Percentiles rank a stretch among this genome's conserved stretches.
Conservation (phyloP, 2,113 vertebrate genomes). For the Acinonyx jubatus region DNA sequence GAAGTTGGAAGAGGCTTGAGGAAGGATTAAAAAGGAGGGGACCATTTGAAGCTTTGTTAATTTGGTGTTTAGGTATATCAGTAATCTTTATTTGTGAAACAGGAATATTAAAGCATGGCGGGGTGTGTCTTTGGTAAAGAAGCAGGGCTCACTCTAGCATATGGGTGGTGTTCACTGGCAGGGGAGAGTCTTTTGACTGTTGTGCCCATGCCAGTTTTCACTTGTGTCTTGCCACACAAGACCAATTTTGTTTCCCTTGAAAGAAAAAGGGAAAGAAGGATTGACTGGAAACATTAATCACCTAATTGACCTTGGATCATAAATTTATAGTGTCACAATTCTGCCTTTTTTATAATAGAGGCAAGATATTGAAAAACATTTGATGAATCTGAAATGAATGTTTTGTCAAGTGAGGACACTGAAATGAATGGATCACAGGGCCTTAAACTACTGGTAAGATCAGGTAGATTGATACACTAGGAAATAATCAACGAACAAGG, state of each 20-base stretch:
- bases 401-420: background rate
- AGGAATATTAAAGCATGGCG: background rate
- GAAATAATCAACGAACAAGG: background rate
- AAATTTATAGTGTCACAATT: background rate
- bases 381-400: background rate
- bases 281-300: background rate
- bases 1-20: background rate
- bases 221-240: background rate
- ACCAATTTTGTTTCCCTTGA: background rate
- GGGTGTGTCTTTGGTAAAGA: background rate
- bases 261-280: background rate
- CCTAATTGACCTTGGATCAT: background rate
- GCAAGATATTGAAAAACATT: background rate
- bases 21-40: background rate
- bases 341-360: background rate
- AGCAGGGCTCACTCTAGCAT: background rate
- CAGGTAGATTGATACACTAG: background rate
- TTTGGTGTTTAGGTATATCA: background rate
- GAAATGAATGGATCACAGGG: background rate
- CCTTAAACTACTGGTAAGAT: background rate
- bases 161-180: accelerated
- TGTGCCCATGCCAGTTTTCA: background rate
- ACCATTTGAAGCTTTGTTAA: background rate
- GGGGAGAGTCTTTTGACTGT: background rate
- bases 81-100: background rate